Evolutionary conservation across 2,113 vertebrate species (phyloP).

Genomic region (Malurus elegans): DNA sequence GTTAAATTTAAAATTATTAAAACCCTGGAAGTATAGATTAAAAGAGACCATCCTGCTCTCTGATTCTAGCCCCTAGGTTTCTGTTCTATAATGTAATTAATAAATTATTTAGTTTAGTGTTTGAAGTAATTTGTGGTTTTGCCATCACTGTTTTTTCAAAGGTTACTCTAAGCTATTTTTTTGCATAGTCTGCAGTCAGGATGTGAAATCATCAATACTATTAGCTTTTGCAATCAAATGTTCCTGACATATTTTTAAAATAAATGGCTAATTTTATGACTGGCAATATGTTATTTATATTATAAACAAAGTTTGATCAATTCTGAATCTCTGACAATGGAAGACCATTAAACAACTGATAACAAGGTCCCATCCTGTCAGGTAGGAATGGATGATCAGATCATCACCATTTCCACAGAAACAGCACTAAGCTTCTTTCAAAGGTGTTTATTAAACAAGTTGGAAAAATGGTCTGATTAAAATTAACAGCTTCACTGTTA

Average conservation of each 20-base stretch:
- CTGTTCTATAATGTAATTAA: not conserved
- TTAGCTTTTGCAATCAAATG: not conserved
- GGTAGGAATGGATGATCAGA: not conserved
- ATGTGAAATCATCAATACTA: not conserved
- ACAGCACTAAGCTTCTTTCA: not conserved
- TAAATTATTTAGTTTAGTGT: not conserved
- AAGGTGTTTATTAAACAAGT: not conserved
- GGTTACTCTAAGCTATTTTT: not conserved
- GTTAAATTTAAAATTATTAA: not conserved
- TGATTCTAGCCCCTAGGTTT: not conserved
- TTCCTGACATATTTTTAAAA: not conserved
- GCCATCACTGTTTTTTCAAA: not conserved
- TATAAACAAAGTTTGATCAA: not conserved
- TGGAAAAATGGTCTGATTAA: not conserved
- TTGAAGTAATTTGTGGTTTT: not conserved
- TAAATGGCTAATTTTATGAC: not conserved
- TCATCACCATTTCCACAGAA: not conserved
- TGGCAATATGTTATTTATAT: not conserved
- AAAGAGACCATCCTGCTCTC: not conserved
- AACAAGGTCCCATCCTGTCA: not conserved
- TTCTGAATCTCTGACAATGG: not conserved
- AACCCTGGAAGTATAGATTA: not conserved
- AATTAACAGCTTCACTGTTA: not conserved
- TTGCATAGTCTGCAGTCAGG: not conserved
- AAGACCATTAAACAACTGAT: not conserved